Base-by-base conservation (phyloP, 2,888 invertebrate genomes). In the Cantharis lateralis region DNA sequence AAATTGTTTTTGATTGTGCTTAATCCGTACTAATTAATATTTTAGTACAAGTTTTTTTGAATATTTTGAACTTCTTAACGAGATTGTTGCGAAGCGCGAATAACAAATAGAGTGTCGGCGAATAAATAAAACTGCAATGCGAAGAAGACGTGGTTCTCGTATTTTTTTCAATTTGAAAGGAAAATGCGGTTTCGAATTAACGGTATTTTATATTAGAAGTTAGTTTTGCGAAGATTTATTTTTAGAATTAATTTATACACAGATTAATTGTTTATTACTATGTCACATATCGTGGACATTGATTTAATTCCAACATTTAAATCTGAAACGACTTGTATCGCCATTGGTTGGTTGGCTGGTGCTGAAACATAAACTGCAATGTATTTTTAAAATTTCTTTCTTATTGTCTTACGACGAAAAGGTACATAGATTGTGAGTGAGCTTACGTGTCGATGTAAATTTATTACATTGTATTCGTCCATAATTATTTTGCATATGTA, bases 401-500 rank as follows among this genome's bases (percentile, higher is more conserved):
- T 7, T n/a, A 48, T 48, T 48, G 48, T 48, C 48, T 48, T 48
- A n/a, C 18, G 20, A 20, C 66, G 16, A 70, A 20, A 70, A 62
- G 48, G n/a, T 48, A 48, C n/a, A 48, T 10, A 3, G 26, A 28
- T 48, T 48, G 48, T 48, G 48, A 48, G 70, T 16, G 70, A 72
- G 26, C 77, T 74, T 70, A 77, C 70, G 71, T 73, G 70, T 70
- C 66, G 74, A 77, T 74, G 28, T 68, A 13, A 66, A 68, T 70
- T 62, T 70, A 70, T 62, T 73, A 62, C 70, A 68, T 24, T 63
- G 74, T 64, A 64, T 68, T 71, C 68, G 77, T 68, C 28, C 72
- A 71, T 78, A 74, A 74, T 71, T 74, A 75, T 78, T 78, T 75
- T 78, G 77, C 77, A 78, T 78, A 78, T 75, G 77, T 28, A 78